phyloP scores from a whole-genome alignment of 2,113 vertebrate species.

The Steatornis caripensis region DNA sequence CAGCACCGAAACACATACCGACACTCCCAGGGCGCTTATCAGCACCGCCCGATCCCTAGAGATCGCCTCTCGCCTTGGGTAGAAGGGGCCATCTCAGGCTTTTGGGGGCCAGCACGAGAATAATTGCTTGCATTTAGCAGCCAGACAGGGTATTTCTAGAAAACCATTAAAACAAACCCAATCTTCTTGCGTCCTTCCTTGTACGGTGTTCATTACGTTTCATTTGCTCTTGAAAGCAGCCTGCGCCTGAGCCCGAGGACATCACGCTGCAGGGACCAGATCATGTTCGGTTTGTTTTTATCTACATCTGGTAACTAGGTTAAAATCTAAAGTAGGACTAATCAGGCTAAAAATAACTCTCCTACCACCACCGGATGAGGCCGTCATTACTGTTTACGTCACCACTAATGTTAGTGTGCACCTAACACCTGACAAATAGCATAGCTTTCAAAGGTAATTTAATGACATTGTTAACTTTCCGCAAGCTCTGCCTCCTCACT shows the following conservation, averaged over 20 bases:
- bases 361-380: neutral
- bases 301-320: neutral
- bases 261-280: neutral
- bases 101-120: neutral
- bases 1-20: accelerated
- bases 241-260: neutral
- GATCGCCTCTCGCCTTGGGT: accelerated
- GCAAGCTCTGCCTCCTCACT: neutral
- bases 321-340: conserved; percentile 22
- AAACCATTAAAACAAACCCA: conserved; percentile 15
- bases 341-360: neutral
- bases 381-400: neutral
- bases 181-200: neutral
- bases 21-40: accelerated
- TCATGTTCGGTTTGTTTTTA: neutral
- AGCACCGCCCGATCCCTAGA: neutral
- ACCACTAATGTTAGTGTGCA: neutral
- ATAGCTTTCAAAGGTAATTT: neutral
- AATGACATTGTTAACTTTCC: neutral
- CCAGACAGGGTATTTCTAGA: neutral
- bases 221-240: neutral
- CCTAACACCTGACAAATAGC: neutral
- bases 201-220: neutral
- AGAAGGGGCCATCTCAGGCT: neutral
- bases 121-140: neutral